Base-by-base conservation (phyloP, 2,113 vertebrate species). In the Xenus cinereus region DNA sequence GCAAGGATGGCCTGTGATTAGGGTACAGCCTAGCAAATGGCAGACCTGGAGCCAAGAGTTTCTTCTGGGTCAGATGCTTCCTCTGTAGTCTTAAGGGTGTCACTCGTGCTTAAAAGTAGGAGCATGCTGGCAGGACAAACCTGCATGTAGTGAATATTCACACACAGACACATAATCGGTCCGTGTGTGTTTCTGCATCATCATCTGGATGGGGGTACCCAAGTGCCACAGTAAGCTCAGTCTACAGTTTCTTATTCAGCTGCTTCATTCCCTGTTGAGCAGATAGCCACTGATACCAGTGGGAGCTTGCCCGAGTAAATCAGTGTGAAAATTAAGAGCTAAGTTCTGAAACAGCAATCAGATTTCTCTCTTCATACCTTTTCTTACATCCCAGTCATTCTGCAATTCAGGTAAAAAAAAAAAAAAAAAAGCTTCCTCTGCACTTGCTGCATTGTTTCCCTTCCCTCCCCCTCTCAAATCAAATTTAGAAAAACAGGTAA, bases 401-500 rank as follows among this genome's bases (percentile, higher is more conserved):
- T 60, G 22, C 5, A 73, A 57, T 12, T 83, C 46, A 20, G 32
- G 51, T 0, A 2, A 27, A 32, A 48, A 51, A 21, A 28, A 48
- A 21, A 48, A 48, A 46, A 53, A 11, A 20, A 46, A n/a, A 46
- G 7, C 51, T 67, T 73, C 48, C 63, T 71, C 82, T 85, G 45
- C 27, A 48, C 46, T 73, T 77, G 27, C 30, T 71, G 46, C 18
- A 3, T 8, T 24, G 33, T 66, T 85, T 86, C 51, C 59, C 43
- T 90, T 92, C 59, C 66, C 26, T 48, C 6, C 14, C 5, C 4
- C 8, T 74, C 74, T 89, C 86, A 80, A 28, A 74, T 27, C 63
- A 91, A 78, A 86, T 86, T 93, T 77, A 95, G 80, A 82, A 96
- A 91, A 92, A 43, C 57, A 92, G 57, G 79, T 88, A 97, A 97